Evolutionary conservation across 2,888 invertebrate genomes (phyloP).

Genomic region (Amblyjoppa proteus): DNA sequence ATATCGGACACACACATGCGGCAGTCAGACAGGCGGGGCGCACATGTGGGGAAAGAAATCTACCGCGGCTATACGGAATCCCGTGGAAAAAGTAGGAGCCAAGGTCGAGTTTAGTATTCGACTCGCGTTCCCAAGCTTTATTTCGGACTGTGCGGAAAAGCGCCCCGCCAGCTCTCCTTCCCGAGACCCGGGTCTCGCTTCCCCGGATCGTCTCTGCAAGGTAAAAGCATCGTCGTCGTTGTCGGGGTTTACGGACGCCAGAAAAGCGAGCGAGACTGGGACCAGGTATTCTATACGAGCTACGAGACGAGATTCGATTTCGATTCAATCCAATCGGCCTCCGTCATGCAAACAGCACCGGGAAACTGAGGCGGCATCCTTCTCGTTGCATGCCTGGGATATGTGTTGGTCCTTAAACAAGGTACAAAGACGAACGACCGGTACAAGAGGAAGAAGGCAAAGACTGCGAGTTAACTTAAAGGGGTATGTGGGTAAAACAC

Average conservation of each 20-base stretch:
- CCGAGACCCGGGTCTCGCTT: slow-evolving; percentile 2
- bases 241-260: slow-evolving; percentile 43
- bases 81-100: slow-evolving; percentile 24
- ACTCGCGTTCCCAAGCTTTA: slow-evolving; percentile 62
- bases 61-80: slow-evolving; percentile 12
- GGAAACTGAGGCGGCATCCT: slow-evolving; percentile 41
- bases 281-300: slow-evolving; percentile 36
- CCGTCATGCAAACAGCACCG: slow-evolving; percentile 43
- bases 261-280: slow-evolving; percentile 30
- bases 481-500: not conserved
- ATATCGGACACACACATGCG: slow-evolving; percentile 13
- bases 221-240: slow-evolving; percentile 57
- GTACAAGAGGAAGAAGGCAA: not conserved
- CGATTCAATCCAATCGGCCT: slow-evolving; percentile 63
- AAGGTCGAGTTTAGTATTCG: slow-evolving; percentile 62
- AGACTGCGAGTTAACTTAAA: not conserved
- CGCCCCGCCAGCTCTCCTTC: slow-evolving; percentile 38
- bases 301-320: slow-evolving; percentile 60
- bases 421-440: not conserved
- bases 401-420: slow-evolving; percentile 56
- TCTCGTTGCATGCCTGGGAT: slow-evolving; percentile 21
- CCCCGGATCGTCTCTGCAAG: slow-evolving; percentile 23
- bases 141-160: slow-evolving; percentile 57
- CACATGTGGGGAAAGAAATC: slow-evolving; percentile 31
- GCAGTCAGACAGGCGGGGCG: not conserved